These are phyloP conservation scores for Leucoma salicis DNA, from an alignment of 2,888 invertebrate genomes.

Conservation along the genomic window DNA sequence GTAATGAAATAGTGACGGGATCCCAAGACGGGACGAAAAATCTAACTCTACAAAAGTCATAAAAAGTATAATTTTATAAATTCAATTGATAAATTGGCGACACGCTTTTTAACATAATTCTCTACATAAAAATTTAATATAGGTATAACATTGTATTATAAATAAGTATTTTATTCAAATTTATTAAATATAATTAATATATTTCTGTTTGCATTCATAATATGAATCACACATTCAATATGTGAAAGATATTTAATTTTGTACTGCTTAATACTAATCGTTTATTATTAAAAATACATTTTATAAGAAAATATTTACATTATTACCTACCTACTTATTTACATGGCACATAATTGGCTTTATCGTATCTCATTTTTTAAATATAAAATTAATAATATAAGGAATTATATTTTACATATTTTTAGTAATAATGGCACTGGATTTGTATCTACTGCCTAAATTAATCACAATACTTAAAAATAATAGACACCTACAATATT, in stretches of 20 bases:
- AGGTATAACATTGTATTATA: conserved; percentile 20
- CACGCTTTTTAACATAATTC: no score
- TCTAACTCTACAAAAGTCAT: no score
- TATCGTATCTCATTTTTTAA: conserved; percentile 34
- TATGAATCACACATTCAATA: conserved; percentile 26
- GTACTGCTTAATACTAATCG: conserved; percentile 46
- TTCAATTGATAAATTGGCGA: no score
- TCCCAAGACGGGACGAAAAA: no score
- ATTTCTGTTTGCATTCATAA: conserved; percentile 26
- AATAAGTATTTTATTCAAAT: conserved; percentile 25
- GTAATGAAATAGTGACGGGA: no score
- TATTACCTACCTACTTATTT: conserved; percentile 50
- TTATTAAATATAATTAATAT: conserved; percentile 11
- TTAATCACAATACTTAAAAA: conserved; percentile 30
- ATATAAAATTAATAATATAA: conserved; percentile 20
- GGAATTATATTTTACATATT: conserved; percentile 38
- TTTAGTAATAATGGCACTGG: conserved; percentile 57
- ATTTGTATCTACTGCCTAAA: conserved; percentile 27
- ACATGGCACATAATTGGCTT: conserved; percentile 74
- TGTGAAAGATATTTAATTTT: conserved; percentile 33
- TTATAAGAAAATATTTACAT: conserved; percentile 20
- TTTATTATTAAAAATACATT: conserved; percentile 19
- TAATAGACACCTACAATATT: conserved; percentile 6
- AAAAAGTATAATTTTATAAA: no score
- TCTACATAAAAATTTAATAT: no score